Base-by-base conservation (phyloP, 2,888 invertebrate species). In the Cataglyphis albicans region DNA sequence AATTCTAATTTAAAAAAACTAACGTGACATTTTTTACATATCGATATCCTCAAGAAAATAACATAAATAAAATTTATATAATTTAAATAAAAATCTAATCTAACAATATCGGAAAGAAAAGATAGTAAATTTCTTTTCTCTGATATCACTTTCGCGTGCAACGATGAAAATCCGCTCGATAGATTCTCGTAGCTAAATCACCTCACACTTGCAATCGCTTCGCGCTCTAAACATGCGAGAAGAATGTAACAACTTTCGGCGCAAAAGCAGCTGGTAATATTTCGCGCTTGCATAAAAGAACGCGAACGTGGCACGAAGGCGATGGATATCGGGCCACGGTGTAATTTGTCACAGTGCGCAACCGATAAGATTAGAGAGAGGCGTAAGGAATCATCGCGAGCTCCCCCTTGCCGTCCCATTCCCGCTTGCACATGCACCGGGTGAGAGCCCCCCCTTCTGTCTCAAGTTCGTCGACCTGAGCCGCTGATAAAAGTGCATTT, bases 401-500 rank as follows among this genome's bases (percentile, higher is more conserved):
- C 57, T 76, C 64, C 63, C 68, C 65, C 38, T 82, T 76, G 18
- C n/a, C 52, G 61, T 73, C 64, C 68, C 80, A 38, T 35, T 61
- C 75, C 55, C 25, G 72, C 64, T 70, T 57, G 80, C 48, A 72
- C 52, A 32, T 84, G 72, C 63, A 63, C 41, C 81, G 38, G 35
- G 67, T 52, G 52, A 57, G 52, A 21, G 21, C 21, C 73, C 78
- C 78, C 85, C 86, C 41, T 72, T 72, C 48, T 52, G 48, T 52
- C 63, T 64, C 82, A 81, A 84, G 92, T 91, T 91, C 91, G 87
- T 90, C 87, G 91, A 91, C 91, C 91, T 83, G 68, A 87, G 81
- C 2, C 74, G 67, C 90, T 90, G 92, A 92, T 92, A 92, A 92
- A 92, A 91, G 89, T 89, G 90, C 88, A 91, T 91, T 90, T 90